Conservation (phyloP, 2,113 vertebrate genomes). For the Gnathonemus echidnorhynchus region DNA sequence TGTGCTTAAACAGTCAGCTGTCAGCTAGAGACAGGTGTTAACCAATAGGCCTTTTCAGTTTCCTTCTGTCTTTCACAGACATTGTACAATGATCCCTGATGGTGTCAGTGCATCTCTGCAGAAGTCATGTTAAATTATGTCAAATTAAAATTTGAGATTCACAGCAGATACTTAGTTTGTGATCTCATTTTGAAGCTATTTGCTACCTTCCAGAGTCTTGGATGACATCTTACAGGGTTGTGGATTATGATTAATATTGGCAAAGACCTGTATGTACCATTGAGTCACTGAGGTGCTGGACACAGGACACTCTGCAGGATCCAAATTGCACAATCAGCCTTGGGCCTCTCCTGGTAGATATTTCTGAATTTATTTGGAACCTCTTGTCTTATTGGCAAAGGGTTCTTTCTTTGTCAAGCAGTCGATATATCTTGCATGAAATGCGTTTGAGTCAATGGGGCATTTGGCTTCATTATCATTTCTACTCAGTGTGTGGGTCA, state of each 20-base stretch:
- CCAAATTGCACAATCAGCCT: background rate
- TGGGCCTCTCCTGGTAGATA: background rate
- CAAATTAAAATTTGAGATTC: background rate
- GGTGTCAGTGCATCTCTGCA: background rate
- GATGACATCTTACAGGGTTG: background rate
- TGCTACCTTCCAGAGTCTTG: background rate
- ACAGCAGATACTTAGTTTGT: background rate
- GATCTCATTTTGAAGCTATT: background rate
- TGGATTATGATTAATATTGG: background rate
- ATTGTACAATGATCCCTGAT: background rate
- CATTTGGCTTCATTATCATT: background rate
- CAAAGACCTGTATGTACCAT: background rate
- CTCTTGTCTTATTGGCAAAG: background rate
- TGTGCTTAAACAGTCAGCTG: background rate
- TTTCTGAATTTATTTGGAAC: background rate
- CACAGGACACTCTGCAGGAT: background rate
- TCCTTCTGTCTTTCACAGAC: background rate
- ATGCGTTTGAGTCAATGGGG: background rate
- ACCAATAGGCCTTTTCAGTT: background rate
- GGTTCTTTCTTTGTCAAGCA: background rate
- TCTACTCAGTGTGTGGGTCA: no score
- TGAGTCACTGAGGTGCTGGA: background rate
- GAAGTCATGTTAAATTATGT: background rate
- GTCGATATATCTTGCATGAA: background rate
- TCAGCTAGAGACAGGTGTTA: background rate